These are phyloP conservation scores for Hippolais icterina DNA, from an alignment of 2,113 vertebrate genomes.

Conservation along the genomic window DNA sequence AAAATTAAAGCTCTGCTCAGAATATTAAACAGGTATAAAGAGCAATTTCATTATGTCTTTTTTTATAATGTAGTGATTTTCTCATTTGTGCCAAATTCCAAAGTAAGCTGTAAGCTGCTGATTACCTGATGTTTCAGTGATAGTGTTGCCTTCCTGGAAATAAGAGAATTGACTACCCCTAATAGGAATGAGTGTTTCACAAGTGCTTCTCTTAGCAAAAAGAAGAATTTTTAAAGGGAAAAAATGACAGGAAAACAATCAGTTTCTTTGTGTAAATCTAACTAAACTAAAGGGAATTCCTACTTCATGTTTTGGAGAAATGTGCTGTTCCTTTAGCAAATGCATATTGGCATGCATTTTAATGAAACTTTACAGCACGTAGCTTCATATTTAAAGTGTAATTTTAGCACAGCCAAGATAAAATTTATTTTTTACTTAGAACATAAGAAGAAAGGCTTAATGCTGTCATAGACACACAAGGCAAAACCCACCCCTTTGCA, in stretches of 20 bases:
- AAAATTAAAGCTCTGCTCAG: background rate
- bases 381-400: background rate
- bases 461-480: background rate
- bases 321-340: background rate
- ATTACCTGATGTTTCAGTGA: background rate
- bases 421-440: background rate
- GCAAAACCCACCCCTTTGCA: background rate
- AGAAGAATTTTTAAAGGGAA: background rate
- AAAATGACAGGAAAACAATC: background rate
- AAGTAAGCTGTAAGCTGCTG: background rate
- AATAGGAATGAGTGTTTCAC: background rate
- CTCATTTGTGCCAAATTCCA: background rate
- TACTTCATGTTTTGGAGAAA: background rate
- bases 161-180: background rate
- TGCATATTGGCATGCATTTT: background rate
- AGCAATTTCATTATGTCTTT: background rate
- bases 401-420: background rate
- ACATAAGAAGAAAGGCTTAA: background rate
- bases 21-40: background rate
- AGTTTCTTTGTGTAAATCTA: background rate
- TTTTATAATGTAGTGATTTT: background rate
- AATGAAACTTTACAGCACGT: background rate
- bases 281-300: background rate
- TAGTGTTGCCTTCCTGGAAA: background rate
- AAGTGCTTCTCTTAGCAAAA: background rate